These are phyloP conservation scores for Platichthys flesus DNA, from an alignment of 2,113 vertebrate genomes.

Conservation along the genomic window DNA sequence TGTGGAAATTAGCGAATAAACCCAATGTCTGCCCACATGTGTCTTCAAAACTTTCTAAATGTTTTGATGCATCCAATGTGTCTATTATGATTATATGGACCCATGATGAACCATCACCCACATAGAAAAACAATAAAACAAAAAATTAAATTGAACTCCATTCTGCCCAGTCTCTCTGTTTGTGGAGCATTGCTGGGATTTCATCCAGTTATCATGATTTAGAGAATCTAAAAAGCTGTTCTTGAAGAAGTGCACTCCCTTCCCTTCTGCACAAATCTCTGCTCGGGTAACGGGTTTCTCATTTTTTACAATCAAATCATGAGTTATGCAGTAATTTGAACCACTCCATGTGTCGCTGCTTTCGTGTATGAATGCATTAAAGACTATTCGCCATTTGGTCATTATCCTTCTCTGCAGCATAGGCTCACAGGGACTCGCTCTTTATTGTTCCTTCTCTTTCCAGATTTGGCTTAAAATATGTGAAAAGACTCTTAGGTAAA, in stretches of 20 bases:
- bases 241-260: not conserved
- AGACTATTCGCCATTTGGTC: slow-evolving; percentile 66
- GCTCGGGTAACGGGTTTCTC: slow-evolving; percentile 7
- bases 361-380: slow-evolving; percentile 57
- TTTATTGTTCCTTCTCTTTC: too few species aligned
- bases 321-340: slow-evolving; percentile 52
- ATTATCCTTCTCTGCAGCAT: slow-evolving; percentile 38
- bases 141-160: too few species aligned
- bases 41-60: too few species aligned
- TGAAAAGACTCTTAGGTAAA: too few species aligned
- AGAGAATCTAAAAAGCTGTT: slow-evolving; percentile 22
- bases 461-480: too few species aligned
- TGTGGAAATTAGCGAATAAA: too few species aligned
- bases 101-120: too few species aligned
- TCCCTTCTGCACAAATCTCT: slow-evolving; percentile 4
- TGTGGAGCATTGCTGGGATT: slow-evolving; percentile 1
- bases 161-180: too few species aligned
- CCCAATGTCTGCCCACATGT: too few species aligned
- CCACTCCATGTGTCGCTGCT: slow-evolving; percentile 27
- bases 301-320: slow-evolving; percentile 53
- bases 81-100: too few species aligned
- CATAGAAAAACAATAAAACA: too few species aligned
- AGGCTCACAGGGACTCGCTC: slow-evolving; percentile 26
- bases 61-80: too few species aligned
- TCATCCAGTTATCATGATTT: slow-evolving; percentile 15